A percentile compares a stretch with the other conserved stretches of the same genome.
Evolutionary conservation across 2,113 vertebrate species (phyloP).

Genomic region (Seriola dumerili): DNA sequence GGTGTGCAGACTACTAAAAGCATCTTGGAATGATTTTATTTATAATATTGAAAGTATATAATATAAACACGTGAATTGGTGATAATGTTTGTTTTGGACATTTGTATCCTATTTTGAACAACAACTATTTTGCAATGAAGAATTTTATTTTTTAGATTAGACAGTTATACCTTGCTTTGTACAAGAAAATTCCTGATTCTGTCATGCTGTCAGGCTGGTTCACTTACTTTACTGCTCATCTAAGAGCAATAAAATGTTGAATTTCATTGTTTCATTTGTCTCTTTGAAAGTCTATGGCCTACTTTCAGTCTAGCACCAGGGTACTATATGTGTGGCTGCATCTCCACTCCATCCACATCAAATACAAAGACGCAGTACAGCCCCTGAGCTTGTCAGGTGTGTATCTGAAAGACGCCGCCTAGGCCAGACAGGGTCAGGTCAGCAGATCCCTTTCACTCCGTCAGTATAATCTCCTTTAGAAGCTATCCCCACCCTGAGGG

Average conservation of each 20-base stretch:
- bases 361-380: background rate
- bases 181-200: constrained; percentile 78
- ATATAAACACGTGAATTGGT: constrained; percentile 75
- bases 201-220: constrained; percentile 79
- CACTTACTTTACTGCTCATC: constrained; percentile 77
- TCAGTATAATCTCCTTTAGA: constrained; percentile 61
- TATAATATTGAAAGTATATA: constrained; percentile 82
- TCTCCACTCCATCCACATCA: constrained; percentile 14
- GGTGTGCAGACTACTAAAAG: constrained; percentile 82
- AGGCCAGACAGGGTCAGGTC: constrained; percentile 37
- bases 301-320: background rate
- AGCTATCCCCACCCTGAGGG: constrained; percentile 23
- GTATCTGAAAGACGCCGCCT: constrained; percentile 6
- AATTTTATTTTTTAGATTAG: constrained; percentile 78
- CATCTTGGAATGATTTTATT: constrained; percentile 76
- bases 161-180: constrained; percentile 74
- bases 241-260: constrained; percentile 79
- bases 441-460: constrained; percentile 41
- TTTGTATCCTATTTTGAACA: constrained; percentile 80
- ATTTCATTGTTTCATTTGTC: constrained; percentile 44
- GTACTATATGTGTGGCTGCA: background rate
- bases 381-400: constrained; percentile 13
- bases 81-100: constrained; percentile 79
- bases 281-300: constrained; percentile 27
- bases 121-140: constrained; percentile 79